A percentile compares a stretch with the other conserved stretches of the same genome.
Conservation (phyloP, 2,113 vertebrate genomes). For the Chrysemys picta region DNA sequence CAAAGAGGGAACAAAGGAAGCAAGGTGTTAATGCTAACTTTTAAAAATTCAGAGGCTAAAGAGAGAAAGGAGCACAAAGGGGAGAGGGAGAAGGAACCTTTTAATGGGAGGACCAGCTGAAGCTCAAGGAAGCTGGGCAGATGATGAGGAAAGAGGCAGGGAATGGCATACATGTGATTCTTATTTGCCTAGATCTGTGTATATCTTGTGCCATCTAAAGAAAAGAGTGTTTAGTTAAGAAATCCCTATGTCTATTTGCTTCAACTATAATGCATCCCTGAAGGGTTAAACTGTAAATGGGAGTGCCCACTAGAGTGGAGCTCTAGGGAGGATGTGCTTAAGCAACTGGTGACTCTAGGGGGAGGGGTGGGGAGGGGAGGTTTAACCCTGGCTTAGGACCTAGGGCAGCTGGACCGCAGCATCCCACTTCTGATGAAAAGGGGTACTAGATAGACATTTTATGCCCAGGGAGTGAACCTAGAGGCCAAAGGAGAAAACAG, state of each 20-base stretch:
- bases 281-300: not conserved
- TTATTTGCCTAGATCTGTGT: not conserved
- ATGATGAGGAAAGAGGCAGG: not conserved
- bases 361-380: too few relatives aligned
- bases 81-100: not conserved
- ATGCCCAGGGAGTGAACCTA: too few relatives aligned
- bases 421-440: not conserved
- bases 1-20: not conserved
- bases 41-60: not conserved
- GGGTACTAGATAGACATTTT: too few relatives aligned
- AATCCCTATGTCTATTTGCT: not conserved
- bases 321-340: not conserved
- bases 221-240: not conserved
- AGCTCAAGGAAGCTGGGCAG: not conserved
- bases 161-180: not conserved
- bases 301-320: not conserved
- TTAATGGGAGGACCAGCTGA: not conserved
- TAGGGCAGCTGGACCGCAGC: not conserved
- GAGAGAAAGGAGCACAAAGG: not conserved
- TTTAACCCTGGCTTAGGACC: not conserved
- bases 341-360: not conserved
- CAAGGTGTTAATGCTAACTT: not conserved
- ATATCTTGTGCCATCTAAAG: not conserved
- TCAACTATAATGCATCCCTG: not conserved
- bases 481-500: too few relatives aligned